These are phyloP conservation scores for Pelosia muscerda DNA, from an alignment of 2,888 invertebrate species.

Conservation along the genomic window DNA sequence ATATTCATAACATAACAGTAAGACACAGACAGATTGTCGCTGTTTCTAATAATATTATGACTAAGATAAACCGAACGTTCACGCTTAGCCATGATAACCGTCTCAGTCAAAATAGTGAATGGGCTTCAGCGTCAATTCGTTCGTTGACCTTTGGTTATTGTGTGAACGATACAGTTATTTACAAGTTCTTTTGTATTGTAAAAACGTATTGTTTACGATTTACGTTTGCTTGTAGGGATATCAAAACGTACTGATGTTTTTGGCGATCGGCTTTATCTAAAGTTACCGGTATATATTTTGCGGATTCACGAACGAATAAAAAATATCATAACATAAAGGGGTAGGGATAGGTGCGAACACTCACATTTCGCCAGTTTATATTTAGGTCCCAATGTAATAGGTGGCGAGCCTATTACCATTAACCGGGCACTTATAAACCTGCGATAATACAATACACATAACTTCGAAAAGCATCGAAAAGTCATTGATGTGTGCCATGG, in stretches of 20 bases:
- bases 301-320: no score
- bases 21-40: not conserved
- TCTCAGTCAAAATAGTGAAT: conserved; percentile 11
- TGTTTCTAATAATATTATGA: not conserved
- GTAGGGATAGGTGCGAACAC: no score
- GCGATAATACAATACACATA: no score
- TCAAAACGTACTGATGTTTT: not conserved
- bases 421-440: no score
- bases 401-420: no score
- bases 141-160: conserved; percentile 1
- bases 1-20: not conserved
- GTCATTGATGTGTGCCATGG: no score
- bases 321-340: no score
- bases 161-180: not conserved
- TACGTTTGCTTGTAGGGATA: not conserved
- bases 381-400: no score
- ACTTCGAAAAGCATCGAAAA: no score
- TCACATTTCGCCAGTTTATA: no score
- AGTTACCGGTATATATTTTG: no score
- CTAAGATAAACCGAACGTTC: not conserved
- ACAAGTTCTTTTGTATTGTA: conserved; percentile 1
- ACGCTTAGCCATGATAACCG: not conserved
- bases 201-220: not conserved
- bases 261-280: not conserved
- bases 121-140: conserved; percentile 8